Conservation (phyloP, 37 sponge, comb jelly and placozoan species). For the Dysidea cf. avara region DNA sequence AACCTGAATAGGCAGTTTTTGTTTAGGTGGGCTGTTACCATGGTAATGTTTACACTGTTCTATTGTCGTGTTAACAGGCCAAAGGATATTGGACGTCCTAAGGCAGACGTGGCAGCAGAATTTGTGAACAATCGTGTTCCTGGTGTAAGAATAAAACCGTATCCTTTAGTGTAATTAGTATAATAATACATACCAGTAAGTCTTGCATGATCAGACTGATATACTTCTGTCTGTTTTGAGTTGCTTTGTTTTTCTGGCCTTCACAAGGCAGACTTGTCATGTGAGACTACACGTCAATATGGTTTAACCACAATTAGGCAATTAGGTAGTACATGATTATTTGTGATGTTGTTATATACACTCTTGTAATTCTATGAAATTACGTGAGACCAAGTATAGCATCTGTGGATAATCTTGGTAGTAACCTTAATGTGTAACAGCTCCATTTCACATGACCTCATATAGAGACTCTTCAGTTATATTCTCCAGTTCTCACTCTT, state of each 20-base stretch:
- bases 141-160: slow-evolving; percentile 76
- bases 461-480: no score
- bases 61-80: slow-evolving; percentile 41
- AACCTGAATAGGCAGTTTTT: slow-evolving; percentile 98
- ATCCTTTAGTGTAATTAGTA: slow-evolving; percentile 57
- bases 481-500: no score
- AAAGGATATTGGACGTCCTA: slow-evolving; percentile 86
- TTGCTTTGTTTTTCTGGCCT: background rate
- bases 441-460: no score
- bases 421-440: no score
- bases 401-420: no score
- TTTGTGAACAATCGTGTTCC: slow-evolving; percentile 78
- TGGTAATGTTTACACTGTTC: background rate
- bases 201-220: background rate
- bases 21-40: slow-evolving; percentile 54
- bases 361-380: no score
- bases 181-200: no score
- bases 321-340: no score
- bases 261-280: background rate
- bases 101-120: slow-evolving; percentile 88
- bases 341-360: no score
- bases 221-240: background rate
- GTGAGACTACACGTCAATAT: no score
- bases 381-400: no score
- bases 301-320: no score